A percentile compares a stretch with the other conserved stretches of the same genome.
Conservation (phyloP, 2,797 vertebrate genomes). For the Notolepis coatsorum region DNA sequence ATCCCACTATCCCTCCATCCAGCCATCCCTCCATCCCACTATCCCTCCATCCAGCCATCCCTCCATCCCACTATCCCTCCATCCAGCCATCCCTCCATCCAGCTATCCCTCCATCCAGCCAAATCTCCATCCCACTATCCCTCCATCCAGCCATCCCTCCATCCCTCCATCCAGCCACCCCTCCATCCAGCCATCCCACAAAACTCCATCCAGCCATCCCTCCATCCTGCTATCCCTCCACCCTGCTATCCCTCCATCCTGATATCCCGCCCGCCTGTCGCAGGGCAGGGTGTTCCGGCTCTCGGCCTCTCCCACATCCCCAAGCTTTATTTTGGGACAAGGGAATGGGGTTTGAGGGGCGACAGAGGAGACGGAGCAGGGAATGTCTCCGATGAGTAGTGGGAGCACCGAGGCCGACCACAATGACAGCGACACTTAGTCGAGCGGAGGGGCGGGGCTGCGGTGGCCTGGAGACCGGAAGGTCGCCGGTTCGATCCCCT, state of each 20-base stretch:
- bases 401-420: not conserved
- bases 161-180: constrained; percentile 41
- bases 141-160: constrained; percentile 73
- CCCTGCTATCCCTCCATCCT: too few relatives aligned
- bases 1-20: too few relatives aligned
- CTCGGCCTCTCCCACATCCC: not conserved
- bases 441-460: too few relatives aligned
- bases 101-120: not conserved
- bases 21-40: too few relatives aligned
- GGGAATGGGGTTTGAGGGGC: not conserved
- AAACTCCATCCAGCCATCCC: too few relatives aligned
- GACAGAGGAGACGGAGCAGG: constrained; percentile 10
- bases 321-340: constrained; percentile 23
- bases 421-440: not conserved
- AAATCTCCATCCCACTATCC: constrained; percentile 46
- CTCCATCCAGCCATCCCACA: too few relatives aligned
- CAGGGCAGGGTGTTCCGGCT: not conserved
- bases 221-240: too few relatives aligned
- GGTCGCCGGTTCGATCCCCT: too few relatives aligned
- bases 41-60: too few relatives aligned
- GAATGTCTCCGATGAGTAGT: not conserved
- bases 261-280: not conserved
- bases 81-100: not conserved
- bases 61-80: too few relatives aligned
- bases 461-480: too few relatives aligned